These are phyloP conservation scores for Staurois parvus DNA, from an alignment of 2,797 vertebrate genomes.

Conservation along the genomic window DNA sequence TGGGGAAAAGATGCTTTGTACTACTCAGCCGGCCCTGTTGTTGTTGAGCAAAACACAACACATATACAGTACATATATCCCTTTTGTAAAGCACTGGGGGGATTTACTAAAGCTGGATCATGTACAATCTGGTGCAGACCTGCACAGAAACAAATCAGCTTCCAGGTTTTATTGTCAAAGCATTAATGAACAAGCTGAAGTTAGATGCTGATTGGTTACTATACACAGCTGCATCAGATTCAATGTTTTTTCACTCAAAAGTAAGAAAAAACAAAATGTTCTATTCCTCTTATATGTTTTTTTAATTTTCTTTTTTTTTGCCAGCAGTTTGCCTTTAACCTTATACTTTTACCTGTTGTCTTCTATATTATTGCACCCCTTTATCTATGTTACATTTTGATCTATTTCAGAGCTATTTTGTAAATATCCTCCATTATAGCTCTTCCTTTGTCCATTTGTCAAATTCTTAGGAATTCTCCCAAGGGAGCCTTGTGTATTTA, in stretches of 20 bases:
- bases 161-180: too few relatives aligned
- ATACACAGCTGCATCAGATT: too few relatives aligned
- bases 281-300: background rate
- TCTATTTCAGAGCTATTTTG: background rate
- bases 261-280: background rate
- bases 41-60: too few relatives aligned
- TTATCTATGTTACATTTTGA: background rate
- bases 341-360: background rate
- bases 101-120: too few relatives aligned
- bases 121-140: too few relatives aligned
- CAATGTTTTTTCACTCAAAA: background rate
- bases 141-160: too few relatives aligned
- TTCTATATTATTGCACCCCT: too few relatives aligned
- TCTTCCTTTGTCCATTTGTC: background rate
- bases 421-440: background rate
- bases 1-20: too few relatives aligned
- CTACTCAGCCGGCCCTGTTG: too few relatives aligned
- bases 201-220: too few relatives aligned
- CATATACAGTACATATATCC: background rate
- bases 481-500: background rate
- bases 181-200: too few relatives aligned
- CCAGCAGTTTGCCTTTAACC: background rate
- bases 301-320: background rate
- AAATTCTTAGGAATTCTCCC: background rate
- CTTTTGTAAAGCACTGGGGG: background rate